Evolutionary conservation across 2,888 invertebrate genomes (phyloP).

Genomic region (Nysson spinosus): DNA sequence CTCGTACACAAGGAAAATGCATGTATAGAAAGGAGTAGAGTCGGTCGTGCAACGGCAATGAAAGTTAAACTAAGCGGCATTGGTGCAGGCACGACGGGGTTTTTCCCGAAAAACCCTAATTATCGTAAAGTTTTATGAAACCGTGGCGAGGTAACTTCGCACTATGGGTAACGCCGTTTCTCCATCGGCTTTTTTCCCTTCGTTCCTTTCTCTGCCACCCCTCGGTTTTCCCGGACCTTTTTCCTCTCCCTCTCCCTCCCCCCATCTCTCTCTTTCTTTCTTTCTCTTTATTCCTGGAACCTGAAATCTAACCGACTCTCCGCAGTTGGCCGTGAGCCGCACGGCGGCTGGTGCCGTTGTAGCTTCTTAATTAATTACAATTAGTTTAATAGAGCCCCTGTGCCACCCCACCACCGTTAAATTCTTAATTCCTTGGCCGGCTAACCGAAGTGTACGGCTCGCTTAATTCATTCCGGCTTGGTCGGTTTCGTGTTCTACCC

Average conservation of each 20-base stretch:
- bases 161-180: conserved; percentile 5
- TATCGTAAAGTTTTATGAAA: conserved; percentile 56
- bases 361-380: conserved; percentile 75
- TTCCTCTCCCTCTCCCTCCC: conserved; percentile 13
- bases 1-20: conserved; percentile 1
- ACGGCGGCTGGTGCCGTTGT: conserved; percentile 17
- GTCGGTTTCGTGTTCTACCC: conserved; percentile 36
- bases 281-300: conserved; percentile 27
- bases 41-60: conserved; percentile 10
- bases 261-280: background rate
- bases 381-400: conserved; percentile 73
- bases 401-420: conserved; percentile 59
- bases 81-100: conserved; percentile 16
- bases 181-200: conserved; percentile 17
- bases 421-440: conserved; percentile 67
- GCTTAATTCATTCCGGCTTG: conserved; percentile 51
- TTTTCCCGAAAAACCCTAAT: conserved; percentile 49
- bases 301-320: conserved; percentile 32
- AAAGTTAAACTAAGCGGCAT: conserved; percentile 29
- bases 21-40: background rate
- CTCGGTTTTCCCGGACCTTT: conserved; percentile 18
- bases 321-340: conserved; percentile 38
- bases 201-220: conserved; percentile 3
- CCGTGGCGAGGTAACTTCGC: conserved; percentile 5
- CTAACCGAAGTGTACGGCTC: conserved; percentile 47